phyloP scores from a whole-genome alignment of 2,888 invertebrate genomes.

The Sthenelais limicola region DNA sequence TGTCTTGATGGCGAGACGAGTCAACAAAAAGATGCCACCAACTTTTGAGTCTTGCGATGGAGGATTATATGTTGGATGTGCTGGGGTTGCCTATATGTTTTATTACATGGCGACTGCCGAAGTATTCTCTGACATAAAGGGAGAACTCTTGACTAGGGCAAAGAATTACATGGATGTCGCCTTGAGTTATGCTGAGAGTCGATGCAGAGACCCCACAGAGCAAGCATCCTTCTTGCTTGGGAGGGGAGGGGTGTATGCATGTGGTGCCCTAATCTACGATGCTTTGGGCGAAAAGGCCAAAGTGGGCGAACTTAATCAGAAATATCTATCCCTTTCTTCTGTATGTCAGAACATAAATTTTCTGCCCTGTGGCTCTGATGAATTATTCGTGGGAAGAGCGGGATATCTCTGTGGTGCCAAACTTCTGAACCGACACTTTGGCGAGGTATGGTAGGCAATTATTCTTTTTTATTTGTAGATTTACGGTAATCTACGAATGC shows the following conservation, averaged over 20 bases:
- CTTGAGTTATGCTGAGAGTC: slow-evolving; percentile 74
- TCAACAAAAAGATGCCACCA: slow-evolving; percentile 57
- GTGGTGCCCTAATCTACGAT: slow-evolving; percentile 74
- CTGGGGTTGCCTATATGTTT: slow-evolving; percentile 84
- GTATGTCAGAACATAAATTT: slow-evolving; percentile 72
- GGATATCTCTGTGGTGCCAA: slow-evolving; percentile 86
- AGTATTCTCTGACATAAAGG: slow-evolving; percentile 52
- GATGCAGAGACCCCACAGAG: slow-evolving; percentile 73
- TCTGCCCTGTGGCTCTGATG: slow-evolving; percentile 78
- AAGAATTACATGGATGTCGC: slow-evolving; percentile 79
- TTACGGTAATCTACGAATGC: no score
- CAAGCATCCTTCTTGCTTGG: slow-evolving; percentile 84
- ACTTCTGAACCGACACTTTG: slow-evolving; percentile 76
- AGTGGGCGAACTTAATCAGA: slow-evolving; percentile 53
- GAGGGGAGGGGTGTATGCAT: slow-evolving; percentile 83
- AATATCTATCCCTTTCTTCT: slow-evolving; percentile 74
- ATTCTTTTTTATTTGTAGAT: not conserved
- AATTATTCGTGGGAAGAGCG: slow-evolving; percentile 87
- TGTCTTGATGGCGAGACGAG: slow-evolving; percentile 53
- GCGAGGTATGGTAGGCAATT: slow-evolving; percentile 35
- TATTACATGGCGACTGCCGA: slow-evolving; percentile 78
- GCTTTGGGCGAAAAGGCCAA: slow-evolving; percentile 70
- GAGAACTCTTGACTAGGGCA: slow-evolving; percentile 76
- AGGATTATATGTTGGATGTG: slow-evolving; percentile 81
- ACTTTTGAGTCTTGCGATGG: slow-evolving; percentile 73